phyloP scores from a whole-genome alignment of 2,113 vertebrate genomes.

The Microcebus ravelobensis region DNA sequence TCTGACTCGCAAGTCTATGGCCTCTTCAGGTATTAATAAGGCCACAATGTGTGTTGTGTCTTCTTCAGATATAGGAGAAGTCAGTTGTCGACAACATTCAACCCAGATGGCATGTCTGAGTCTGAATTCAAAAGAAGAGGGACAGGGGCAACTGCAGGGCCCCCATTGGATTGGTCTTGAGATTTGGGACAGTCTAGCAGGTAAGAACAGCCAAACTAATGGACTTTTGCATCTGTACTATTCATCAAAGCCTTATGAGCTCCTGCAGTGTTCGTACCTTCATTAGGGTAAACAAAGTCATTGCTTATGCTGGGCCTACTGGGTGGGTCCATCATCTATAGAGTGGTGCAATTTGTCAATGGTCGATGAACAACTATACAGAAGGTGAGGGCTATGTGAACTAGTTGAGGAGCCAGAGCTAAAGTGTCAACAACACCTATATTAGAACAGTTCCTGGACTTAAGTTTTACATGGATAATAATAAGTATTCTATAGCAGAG shows the following conservation, averaged over 20 bases:
- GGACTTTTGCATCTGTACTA: neutral
- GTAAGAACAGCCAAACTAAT: conserved; percentile 81
- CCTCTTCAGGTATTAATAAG: neutral
- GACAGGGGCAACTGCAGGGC: conserved; percentile 95
- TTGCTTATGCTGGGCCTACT: neutral
- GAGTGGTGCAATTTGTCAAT: neutral
- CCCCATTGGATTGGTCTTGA: conserved; percentile 96
- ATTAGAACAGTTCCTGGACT: neutral
- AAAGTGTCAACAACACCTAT: neutral
- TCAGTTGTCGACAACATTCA: conserved; percentile 95
- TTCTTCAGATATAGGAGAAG: conserved; percentile 92
- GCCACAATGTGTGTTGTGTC: neutral
- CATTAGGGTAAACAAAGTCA: neutral
- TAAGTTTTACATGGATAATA: neutral
- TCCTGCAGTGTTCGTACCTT: neutral
- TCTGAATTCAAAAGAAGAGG: conserved; percentile 95
- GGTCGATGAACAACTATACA: neutral
- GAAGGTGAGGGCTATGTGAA: neutral
- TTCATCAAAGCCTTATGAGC: neutral
- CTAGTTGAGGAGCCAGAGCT: neutral
- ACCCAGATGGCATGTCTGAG: conserved; percentile 93
- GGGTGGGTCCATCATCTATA: neutral
- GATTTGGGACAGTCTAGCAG: conserved; percentile 92
- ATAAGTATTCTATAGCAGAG: neutral
- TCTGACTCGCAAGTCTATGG: neutral